Evolutionary conservation across 2,888 invertebrate species (phyloP), one percentile per base, ranked within the genome.

Genomic region (Caenorhabditis macrosperma): DNA sequence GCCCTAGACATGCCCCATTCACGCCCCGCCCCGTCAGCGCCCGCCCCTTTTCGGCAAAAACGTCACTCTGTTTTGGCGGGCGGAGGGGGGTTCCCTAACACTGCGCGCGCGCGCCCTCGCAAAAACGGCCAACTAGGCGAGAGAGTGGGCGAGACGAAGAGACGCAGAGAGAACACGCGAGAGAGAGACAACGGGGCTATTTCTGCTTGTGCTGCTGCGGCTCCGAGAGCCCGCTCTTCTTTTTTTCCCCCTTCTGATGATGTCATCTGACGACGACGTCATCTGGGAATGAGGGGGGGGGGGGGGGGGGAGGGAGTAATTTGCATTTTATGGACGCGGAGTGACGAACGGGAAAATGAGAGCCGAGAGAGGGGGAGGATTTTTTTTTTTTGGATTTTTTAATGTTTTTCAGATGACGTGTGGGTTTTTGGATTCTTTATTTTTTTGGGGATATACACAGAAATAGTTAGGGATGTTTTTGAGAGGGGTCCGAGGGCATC

Each of bases 41-140:
- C 26, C 52, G 52, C 52, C 52, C 52, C 7, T 52, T 46, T 48
- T 60, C 55, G 54, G 24, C 33, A 44, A 22, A 57, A 35, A 72
- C 71, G 71, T 72, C 71, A 72, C 44, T 72, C 52, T 72, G 71
- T 72, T 72, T 72, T 72, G 61, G 60, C 61, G 48, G 17, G 68
- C 38, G 28, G 54, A 38, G 35, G 15, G 28, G 66, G 44, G 55
- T 44, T 44, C 33, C 52, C 60, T 30, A 50, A 7, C 6, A 28
- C 28, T 35, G n/a, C 7, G 44, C 22, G n/a, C 33, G 48, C 3
- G 55, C 67, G 67, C 68, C 68, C 57, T 57, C 57, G 57, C 57
- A 68, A 68, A 50, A 69, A 44, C 33, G 67, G 50, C 30, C 46
- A 17, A 4, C 12, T 2, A 22, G 22, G 22, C 48, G 48, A 17